Evolutionary conservation across 2,888 invertebrate species (phyloP).

Genomic region (Xestia xanthographa): DNA sequence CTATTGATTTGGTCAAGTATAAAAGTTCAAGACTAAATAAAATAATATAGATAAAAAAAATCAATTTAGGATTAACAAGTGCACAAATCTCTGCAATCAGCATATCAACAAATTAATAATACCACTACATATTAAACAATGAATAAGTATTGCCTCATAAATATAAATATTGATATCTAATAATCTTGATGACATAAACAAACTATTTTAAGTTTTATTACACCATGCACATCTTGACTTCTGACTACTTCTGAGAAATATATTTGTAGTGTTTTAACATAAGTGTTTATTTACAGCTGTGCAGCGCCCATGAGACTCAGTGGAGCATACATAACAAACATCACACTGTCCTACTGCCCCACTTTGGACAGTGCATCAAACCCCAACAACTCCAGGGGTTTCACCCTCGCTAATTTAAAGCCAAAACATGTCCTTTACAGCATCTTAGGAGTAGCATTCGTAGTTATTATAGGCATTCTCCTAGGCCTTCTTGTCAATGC

Average conservation of each 20-base stretch:
- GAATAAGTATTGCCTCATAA: constrained; percentile 37
- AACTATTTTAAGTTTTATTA: constrained; percentile 54
- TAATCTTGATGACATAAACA: constrained; percentile 43
- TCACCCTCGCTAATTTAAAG: constrained; percentile 78
- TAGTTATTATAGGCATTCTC: constrained; percentile 83
- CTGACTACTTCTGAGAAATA: constrained; percentile 16
- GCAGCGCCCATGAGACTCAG: constrained; percentile 85
- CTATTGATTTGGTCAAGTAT: neutral
- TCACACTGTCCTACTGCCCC: constrained; percentile 83
- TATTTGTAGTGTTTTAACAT: constrained; percentile 12
- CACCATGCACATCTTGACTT: constrained; percentile 24
- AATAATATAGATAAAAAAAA: neutral
- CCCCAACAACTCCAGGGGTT: constrained; percentile 71
- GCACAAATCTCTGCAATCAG: neutral
- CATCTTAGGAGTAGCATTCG: constrained; percentile 83
- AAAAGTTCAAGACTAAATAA: neutral
- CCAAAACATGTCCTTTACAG: constrained; percentile 87
- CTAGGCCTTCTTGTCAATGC: constrained; percentile 83
- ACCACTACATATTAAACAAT: constrained; percentile 4
- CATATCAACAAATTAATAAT: constrained; percentile 19
- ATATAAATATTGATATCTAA: constrained; percentile 30
- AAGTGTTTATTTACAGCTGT: constrained; percentile 78
- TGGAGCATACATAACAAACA: constrained; percentile 84
- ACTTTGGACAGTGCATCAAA: constrained; percentile 81
- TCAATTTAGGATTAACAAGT: neutral